Percentiles rank a stretch among this genome's conserved stretches.
phyloP scores from a whole-genome alignment of 1,140 invertebrate species.

The Ruditapes philippinarum region DNA sequence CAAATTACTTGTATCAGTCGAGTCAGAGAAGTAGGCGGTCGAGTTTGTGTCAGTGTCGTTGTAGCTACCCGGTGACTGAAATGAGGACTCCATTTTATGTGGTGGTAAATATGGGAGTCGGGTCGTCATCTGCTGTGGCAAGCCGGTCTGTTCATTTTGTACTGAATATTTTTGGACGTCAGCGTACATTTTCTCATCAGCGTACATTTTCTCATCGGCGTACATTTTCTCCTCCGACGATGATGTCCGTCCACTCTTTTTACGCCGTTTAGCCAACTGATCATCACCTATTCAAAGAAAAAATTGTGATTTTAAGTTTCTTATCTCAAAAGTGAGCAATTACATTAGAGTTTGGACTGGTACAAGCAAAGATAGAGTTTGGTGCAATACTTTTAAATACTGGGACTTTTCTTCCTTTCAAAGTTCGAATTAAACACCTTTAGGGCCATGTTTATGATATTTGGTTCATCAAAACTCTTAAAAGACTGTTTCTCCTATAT shows the following conservation, averaged over 20 bases:
- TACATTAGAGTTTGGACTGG: too few species aligned
- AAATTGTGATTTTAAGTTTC: too few species aligned
- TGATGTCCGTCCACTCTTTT: slow-evolving; percentile 30
- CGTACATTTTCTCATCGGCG: background rate
- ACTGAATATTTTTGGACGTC: background rate
- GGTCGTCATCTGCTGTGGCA: background rate
- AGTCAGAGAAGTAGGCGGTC: slow-evolving; percentile 45
- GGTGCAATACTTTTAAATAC: too few species aligned
- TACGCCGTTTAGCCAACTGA: slow-evolving; percentile 77
- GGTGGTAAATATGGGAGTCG: slow-evolving; percentile 33
- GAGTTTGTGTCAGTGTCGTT: slow-evolving; percentile 32
- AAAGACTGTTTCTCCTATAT: too few species aligned
- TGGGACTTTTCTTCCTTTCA: too few species aligned
- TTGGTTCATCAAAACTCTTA: too few species aligned
- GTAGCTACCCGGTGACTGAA: background rate
- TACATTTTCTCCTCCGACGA: background rate
- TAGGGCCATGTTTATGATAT: too few species aligned
- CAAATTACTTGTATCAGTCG: slow-evolving; percentile 38
- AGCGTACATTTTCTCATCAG: background rate
- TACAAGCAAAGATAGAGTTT: too few species aligned
- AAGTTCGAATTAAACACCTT: too few species aligned
- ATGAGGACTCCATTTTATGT: slow-evolving; percentile 50
- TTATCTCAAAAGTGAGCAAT: too few species aligned
- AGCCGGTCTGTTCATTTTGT: background rate
- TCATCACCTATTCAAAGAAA: slow-evolving; percentile 75